Base-by-base conservation (phyloP, 2,113 vertebrate genomes). In the Bos indicus region DNA sequence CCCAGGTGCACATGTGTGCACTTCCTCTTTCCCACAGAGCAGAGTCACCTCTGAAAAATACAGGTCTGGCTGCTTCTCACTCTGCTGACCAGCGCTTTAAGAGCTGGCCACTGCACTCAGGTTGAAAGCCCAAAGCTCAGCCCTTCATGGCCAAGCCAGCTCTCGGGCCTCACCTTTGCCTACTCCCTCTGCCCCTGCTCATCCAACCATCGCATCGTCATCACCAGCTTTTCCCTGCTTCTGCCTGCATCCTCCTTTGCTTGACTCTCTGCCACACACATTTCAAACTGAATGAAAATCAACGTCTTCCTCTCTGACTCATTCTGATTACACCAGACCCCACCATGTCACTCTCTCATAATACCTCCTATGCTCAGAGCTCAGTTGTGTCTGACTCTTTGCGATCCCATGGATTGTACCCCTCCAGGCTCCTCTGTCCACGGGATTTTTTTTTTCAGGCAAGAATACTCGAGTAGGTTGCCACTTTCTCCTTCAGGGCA, bases 161-260 rank as follows among this genome's bases (percentile, higher is more conserved):
- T 2, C 15, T 30, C 40, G 7, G 4, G 36, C 19, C 48, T 78
- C 56, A 5, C 6, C 2, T 15, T 25, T 17, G 28, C 25, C 40
- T 30, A 1, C 26, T n/a, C 4, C 23, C 15, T 19, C 51, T 33
- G 51, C 36, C 26, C 28, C 23, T 14, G 36, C 84, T 86, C 9
- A 13, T n/a, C 11, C 14, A 5, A 15, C 60, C 36, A 3, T 16
- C 0, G 0, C 5, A 8, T 15, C 1, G 0, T 51, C 82, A 17
- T 15, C 13, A 19, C 51, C 19, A 33, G 60, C 13, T n/a, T 30
- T 33, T 57, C 17, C n/a, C 71, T 33, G 33, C 30, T 43, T 62
- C 46, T 25, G 26, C 26, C 26, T 25, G 25, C 2, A 9, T 15
- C 23, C 51, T 48, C 2, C 15, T 28, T n/a, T 33, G 28, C 48